Percentiles rank a stretch among this genome's conserved stretches.
phyloP scores from a whole-genome alignment of 2,113 vertebrate genomes.

The Grammomys dolichurus region DNA sequence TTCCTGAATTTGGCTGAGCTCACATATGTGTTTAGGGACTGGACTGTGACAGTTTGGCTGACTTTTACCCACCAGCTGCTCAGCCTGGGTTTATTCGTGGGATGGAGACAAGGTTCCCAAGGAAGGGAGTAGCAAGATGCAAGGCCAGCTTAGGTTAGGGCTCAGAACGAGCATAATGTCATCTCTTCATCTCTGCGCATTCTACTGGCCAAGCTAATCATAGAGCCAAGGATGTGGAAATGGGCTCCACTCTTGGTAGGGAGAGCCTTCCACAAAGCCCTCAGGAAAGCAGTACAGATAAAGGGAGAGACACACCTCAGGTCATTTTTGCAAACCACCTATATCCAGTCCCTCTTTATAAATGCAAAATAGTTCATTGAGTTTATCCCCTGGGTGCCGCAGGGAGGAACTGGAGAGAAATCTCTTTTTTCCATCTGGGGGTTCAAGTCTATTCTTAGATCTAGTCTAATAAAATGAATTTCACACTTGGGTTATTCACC shows the following conservation, averaged over 20 bases:
- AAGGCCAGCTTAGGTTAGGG: neutral
- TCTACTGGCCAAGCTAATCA: neutral
- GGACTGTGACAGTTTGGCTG: neutral
- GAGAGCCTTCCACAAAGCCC: neutral
- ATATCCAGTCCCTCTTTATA: neutral
- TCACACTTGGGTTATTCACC: slow-evolving; percentile 76
- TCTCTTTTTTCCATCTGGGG: slow-evolving; percentile 49
- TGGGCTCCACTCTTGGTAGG: neutral
- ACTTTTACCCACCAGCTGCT: neutral
- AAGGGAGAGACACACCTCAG: neutral
- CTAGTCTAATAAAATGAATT: slow-evolving; percentile 77
- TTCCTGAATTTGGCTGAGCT: slow-evolving; percentile 46
- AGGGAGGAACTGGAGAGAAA: slow-evolving; percentile 35
- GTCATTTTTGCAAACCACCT: slow-evolving; percentile 22
- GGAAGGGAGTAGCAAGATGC: neutral
- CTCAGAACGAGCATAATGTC: neutral
- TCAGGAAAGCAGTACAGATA: neutral
- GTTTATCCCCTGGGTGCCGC: neutral
- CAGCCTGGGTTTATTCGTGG: neutral
- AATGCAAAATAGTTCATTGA: slow-evolving; percentile 12
- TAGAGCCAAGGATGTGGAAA: neutral
- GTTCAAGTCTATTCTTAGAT: slow-evolving; percentile 72
- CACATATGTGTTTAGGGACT: neutral
- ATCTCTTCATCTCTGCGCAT: neutral
- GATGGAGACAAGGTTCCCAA: neutral